A percentile compares a stretch with the other conserved stretches of the same genome.
These are phyloP conservation scores for Drymonia ruficornis DNA, from an alignment of 2,888 invertebrate species.

Conservation along the genomic window DNA sequence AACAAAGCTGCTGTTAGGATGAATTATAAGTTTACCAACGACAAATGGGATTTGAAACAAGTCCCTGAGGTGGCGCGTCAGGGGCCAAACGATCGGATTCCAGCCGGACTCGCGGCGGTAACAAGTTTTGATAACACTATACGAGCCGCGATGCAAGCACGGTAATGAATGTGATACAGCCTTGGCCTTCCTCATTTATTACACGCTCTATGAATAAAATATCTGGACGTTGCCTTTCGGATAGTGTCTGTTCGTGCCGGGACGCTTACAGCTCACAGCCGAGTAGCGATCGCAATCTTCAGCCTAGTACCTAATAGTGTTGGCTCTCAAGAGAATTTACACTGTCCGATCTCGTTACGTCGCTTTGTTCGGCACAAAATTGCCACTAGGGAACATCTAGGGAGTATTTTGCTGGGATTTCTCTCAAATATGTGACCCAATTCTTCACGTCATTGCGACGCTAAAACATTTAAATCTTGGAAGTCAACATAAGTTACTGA, in stretches of 20 bases:
- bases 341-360: constrained; percentile 48
- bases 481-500: background rate
- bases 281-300: constrained; percentile 65
- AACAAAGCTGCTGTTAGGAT: constrained; percentile 64
- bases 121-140: constrained; percentile 80
- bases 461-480: background rate
- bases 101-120: constrained; percentile 66
- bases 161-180: constrained; percentile 81
- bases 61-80: constrained; percentile 65
- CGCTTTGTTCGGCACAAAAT: constrained; percentile 57
- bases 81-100: constrained; percentile 60
- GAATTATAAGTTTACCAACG: constrained; percentile 69
- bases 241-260: constrained; percentile 72
- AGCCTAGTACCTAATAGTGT: constrained; percentile 62
- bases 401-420: constrained; percentile 42
- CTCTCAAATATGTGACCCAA: constrained; percentile 16
- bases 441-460: constrained; percentile 21
- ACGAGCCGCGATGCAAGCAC: constrained; percentile 71
- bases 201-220: constrained; percentile 80
- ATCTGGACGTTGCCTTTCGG: constrained; percentile 74
- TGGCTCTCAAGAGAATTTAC: constrained; percentile 68
- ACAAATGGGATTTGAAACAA: constrained; percentile 70
- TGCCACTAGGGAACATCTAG: constrained; percentile 49
- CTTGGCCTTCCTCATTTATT: constrained; percentile 77
- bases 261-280: constrained; percentile 66